Evolutionary conservation across 2,888 invertebrate species (phyloP).

Genomic region (Rhagophthalmus giganteus): DNA sequence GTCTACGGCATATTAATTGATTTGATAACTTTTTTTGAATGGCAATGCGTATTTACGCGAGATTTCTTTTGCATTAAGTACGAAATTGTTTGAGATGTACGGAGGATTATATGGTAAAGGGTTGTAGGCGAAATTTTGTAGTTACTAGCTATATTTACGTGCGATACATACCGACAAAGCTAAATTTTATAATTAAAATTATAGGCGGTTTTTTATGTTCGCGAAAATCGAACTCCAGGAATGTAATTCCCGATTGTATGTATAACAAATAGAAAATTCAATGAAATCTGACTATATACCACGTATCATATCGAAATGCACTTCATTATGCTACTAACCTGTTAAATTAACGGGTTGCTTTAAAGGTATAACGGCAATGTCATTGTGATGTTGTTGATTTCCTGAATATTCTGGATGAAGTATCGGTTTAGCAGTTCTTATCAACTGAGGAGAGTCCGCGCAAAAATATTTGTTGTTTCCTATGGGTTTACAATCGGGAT

Average conservation of each 20-base stretch:
- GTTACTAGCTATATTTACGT: too few species aligned
- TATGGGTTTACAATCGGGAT: slow-evolving; percentile 55
- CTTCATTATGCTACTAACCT: slow-evolving; percentile 47
- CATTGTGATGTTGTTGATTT: slow-evolving; percentile 46
- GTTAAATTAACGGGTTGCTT: slow-evolving; percentile 51
- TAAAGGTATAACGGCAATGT: slow-evolving; percentile 58
- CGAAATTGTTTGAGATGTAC: too few species aligned
- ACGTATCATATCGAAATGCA: neutral
- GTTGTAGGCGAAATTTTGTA: too few species aligned
- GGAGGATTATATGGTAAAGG: too few species aligned
- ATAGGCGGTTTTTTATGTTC: neutral
- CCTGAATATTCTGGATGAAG: slow-evolving; percentile 54
- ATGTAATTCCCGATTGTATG: too few species aligned
- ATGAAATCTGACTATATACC: neutral
- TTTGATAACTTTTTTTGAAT: too few species aligned
- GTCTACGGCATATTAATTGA: too few species aligned
- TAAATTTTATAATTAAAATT: neutral
- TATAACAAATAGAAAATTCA: neutral
- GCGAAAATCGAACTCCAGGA: neutral
- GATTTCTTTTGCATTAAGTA: too few species aligned
- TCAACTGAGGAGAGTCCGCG: slow-evolving; percentile 51
- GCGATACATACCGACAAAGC: neutral
- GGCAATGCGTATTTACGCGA: too few species aligned
- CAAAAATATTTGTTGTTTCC: slow-evolving; percentile 48
- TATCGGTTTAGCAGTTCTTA: slow-evolving; percentile 53